Percentiles rank a stretch among this genome's conserved stretches.
Conservation (phyloP, 2,113 vertebrate genomes). For the Barbus barbus region DNA sequence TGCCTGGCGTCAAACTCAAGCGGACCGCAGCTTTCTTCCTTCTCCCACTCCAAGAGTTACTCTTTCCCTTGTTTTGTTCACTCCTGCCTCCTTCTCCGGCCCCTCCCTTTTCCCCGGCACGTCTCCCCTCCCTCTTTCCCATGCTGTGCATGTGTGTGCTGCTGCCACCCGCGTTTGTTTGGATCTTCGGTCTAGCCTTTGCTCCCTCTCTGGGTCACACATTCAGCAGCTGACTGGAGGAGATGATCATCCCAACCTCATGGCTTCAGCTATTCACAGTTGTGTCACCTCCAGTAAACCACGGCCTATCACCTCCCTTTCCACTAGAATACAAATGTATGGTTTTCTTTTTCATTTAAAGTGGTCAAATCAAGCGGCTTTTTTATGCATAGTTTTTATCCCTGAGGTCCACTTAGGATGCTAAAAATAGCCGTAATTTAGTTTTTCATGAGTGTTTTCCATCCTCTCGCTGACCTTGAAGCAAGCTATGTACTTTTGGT, state of each 20-base stretch:
- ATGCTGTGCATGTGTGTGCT: conserved; percentile 25
- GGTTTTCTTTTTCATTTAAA: not conserved
- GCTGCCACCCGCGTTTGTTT: conserved; percentile 53
- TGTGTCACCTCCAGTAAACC: conserved; percentile 9
- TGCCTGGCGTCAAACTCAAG: conserved; percentile 60
- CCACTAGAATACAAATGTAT: not conserved
- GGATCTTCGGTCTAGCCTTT: conserved; percentile 42
- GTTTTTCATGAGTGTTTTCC: not conserved
- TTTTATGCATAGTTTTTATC: not conserved
- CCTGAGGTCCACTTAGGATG: conserved; percentile 2
- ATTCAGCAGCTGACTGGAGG: conserved; percentile 60
- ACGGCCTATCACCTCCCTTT: not conserved
- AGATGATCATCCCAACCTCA: conserved; percentile 21
- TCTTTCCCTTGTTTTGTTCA: conserved; percentile 52
- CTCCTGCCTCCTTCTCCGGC: conserved; percentile 50
- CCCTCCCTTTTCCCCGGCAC: conserved; percentile 53
- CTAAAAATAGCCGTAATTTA: not conserved
- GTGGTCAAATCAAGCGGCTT: not conserved
- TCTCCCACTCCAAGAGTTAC: conserved; percentile 54
- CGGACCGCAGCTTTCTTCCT: conserved; percentile 52
- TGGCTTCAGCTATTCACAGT: conserved; percentile 25
- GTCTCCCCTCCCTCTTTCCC: conserved; percentile 55
- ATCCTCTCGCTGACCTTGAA: not conserved
- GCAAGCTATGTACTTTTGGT: not conserved
- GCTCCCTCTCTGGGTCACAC: conserved; percentile 52